Evolutionary conservation across 2,113 vertebrate genomes (phyloP).

Genomic region (Herpailurus yagouaroundi): DNA sequence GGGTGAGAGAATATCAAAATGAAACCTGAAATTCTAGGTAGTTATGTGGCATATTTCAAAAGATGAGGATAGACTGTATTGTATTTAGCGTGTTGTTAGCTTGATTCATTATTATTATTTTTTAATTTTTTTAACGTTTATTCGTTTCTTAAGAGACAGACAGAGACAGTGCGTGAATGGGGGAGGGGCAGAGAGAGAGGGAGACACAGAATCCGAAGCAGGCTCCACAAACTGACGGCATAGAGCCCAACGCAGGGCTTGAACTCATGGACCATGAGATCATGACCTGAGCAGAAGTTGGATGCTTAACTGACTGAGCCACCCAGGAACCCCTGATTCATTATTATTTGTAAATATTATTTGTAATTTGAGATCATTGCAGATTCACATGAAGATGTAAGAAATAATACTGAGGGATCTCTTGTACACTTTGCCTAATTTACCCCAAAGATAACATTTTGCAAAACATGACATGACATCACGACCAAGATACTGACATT

Average conservation of each 20-base stretch:
- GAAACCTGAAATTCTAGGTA: not conserved
- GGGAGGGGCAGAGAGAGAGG: no score
- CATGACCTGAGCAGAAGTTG: no score
- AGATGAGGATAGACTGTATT: not conserved
- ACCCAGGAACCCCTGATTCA: not conserved
- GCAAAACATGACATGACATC: not conserved
- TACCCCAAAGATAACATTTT: not conserved
- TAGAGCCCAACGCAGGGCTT: no score
- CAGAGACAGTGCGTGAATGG: no score
- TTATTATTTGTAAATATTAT: not conserved
- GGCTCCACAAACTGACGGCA: no score
- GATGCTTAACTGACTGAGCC: no score
- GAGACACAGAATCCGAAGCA: no score
- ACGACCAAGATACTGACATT: not conserved
- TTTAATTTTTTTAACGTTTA: no score
- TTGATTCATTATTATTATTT: not conserved
- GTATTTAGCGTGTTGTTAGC: not conserved
- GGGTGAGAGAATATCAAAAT: not conserved
- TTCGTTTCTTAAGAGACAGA: no score
- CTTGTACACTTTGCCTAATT: not conserved
- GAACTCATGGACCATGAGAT: no score
- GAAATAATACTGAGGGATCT: not conserved
- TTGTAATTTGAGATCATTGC: not conserved
- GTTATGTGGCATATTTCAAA: not conserved
- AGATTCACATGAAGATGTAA: not conserved